A percentile compares a stretch with the other conserved stretches of the same genome.
phyloP scores from a whole-genome alignment of 2,888 invertebrate species.

The Macroteleia sp. region DNA sequence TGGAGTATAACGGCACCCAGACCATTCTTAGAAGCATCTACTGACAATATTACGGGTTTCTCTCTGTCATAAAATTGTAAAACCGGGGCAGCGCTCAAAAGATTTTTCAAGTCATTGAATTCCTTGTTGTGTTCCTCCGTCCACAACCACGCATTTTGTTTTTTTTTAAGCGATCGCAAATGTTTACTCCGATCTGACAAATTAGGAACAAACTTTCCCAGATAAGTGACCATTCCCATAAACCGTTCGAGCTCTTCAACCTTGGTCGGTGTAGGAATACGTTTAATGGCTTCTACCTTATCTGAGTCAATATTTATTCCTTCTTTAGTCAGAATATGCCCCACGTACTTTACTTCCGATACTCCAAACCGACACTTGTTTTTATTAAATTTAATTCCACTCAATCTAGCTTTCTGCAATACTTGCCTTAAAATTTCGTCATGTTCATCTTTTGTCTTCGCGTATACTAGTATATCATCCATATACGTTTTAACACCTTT shows the following conservation, averaged over 20 bases:
- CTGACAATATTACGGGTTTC: slow-evolving; percentile 18
- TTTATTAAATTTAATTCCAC: slow-evolving; percentile 51
- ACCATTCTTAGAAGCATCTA: slow-evolving; percentile 42
- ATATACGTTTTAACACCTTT: slow-evolving; percentile 11
- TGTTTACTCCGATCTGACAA: slow-evolving; percentile 57
- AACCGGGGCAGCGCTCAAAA: slow-evolving; percentile 47
- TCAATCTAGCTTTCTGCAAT: slow-evolving; percentile 29
- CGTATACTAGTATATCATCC: slow-evolving; percentile 56
- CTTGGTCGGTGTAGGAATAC: slow-evolving; percentile 39
- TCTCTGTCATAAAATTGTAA: slow-evolving; percentile 44
- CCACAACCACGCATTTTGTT: slow-evolving; percentile 68
- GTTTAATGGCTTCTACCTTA: slow-evolving; percentile 57
- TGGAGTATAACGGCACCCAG: slow-evolving; percentile 67
- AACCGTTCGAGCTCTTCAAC: neutral
- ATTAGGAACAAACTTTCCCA: slow-evolving; percentile 70
- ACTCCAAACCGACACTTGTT: slow-evolving; percentile 49
- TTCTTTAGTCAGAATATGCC: slow-evolving; percentile 47
- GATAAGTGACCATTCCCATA: slow-evolving; percentile 69
- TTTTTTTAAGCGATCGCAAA: slow-evolving; percentile 68
- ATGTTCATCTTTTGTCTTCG: slow-evolving; percentile 34
- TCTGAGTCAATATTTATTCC: slow-evolving; percentile 47
- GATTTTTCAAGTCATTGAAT: slow-evolving; percentile 64
- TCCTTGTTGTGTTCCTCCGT: slow-evolving; percentile 60
- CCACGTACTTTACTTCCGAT: slow-evolving; percentile 41
- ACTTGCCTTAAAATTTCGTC: slow-evolving; percentile 36